Evolutionary conservation across 2,888 invertebrate genomes (phyloP).

Genomic region (Adelognathus sp.): DNA sequence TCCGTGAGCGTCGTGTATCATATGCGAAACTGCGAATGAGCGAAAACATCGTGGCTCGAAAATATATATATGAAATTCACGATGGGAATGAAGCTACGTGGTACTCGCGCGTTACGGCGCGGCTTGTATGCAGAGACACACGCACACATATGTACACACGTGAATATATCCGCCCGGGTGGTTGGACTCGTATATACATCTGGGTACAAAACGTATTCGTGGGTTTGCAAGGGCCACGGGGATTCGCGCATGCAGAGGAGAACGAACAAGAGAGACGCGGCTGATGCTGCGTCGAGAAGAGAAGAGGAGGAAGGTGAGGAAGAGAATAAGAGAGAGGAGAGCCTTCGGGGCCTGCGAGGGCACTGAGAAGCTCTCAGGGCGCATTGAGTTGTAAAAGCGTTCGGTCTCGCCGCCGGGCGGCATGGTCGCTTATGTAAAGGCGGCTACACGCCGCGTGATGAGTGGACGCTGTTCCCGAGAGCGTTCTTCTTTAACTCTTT

Average conservation of each 20-base stretch:
- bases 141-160: constrained; percentile 52
- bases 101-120: constrained; percentile 43
- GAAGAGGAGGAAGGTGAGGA: constrained; percentile 54
- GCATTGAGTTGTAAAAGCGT: constrained; percentile 81
- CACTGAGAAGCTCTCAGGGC: constrained; percentile 67
- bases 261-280: constrained; percentile 52
- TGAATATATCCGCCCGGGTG: constrained; percentile 35
- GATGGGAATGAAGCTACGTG: constrained; percentile 68
- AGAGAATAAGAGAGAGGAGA: constrained; percentile 51
- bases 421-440: constrained; percentile 80
- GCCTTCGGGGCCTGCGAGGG: constrained; percentile 55
- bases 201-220: constrained; percentile 51
- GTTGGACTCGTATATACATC: constrained; percentile 34
- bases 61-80: constrained; percentile 73
- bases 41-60: constrained; percentile 64
- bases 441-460: constrained; percentile 81
- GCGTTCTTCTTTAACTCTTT: constrained; percentile 79
- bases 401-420: constrained; percentile 79
- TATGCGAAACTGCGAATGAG: constrained; percentile 73
- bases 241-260: constrained; percentile 52
- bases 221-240: constrained; percentile 51
- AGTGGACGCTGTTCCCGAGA: constrained; percentile 80
- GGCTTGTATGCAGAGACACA: neutral
- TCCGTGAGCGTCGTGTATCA: constrained; percentile 47
- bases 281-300: constrained; percentile 39